Base-by-base conservation (phyloP, 2,888 invertebrate genomes). In the Alsophila aescularia region DNA sequence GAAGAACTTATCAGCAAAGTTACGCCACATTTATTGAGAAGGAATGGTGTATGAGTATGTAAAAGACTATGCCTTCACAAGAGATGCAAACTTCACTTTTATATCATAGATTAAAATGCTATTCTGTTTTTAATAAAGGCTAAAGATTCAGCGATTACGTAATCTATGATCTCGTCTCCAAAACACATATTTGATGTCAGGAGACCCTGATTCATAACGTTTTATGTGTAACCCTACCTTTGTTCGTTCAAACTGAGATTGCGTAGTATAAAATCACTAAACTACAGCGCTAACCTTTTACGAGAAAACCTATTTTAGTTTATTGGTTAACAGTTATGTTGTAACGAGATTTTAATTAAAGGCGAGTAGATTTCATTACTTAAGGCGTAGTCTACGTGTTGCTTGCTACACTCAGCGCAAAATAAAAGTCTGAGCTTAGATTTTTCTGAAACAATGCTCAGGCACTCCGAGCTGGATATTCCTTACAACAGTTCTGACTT, bases 401-500 rank as follows among this genome's bases (percentile, higher is more conserved):
- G 88, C 88, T 78, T 67, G 74, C 67, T 66, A 61, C 70, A 66
- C 63, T 67, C 34, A 15, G 65, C 59, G 67, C 64, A 69, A 64
- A 67, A 79, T 74, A 82, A 83, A 86, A 83, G 79, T 81, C 75
- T 74, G n/a, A 72, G 83, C 85, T 85, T 84, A 83, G 83, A 84
- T 85, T 86, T 85, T 85, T 82, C 78, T 75, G 73, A 69, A 86
- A 90, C 90, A 90, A 90, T 87, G 81, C 83, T 73, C 73, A 82
- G 78, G 77, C 74, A 72, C 77, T 79, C 78, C 75, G 75, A 75
- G 81, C 79, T 73, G 73, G 79, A 77, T 89, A 83, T 85, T 86
- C 87, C 87, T 90, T 90, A 85, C 88, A 83, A 79, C 83, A 83
- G 86, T 88, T 87, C 85, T 85, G 84, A 88, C 88, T 87, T 89